Evolutionary conservation across 2,888 invertebrate genomes (phyloP), one percentile per base, ranked within the genome.

Genomic region (Heteropelma amictum): DNA sequence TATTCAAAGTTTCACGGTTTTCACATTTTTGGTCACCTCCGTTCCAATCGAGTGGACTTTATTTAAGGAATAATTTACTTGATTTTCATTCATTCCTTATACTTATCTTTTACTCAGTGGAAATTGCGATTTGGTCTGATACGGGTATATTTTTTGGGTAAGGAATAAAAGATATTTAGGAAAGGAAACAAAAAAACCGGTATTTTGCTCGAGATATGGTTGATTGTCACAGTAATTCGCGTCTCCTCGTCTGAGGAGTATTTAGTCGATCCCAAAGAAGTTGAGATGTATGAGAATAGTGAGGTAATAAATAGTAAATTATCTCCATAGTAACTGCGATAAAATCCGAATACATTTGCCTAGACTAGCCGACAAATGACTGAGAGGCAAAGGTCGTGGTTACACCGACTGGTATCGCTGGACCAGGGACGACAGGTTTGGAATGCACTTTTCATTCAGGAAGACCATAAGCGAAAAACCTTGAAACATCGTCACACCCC

Each of bases 381-480:
- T 65, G 40, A 45, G 56, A 56, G 45, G 47, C 60, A 75, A 75
- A 71, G 67, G 70, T 67, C 56, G 70, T 30, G 69, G 40, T 14
- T 28, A 17, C 30, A 19, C 28, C 49, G 30, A 54, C 53, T 1
- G n/a, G n/a, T 12, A 21, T 45, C 35, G 35, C 26, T 26, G 63
- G 33, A 47, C 47, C 68, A 53, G 42, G 33, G 54, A 75, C 75
- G 49, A 49, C 61, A 42, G 35, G 33, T 56, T n/a, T 33, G 75
- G 75, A 71, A 75, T 75, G 75, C 49, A 54, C 71, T 75, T 75
- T 61, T 71, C 67, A 75, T 71, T 61, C 71, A 75, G 75, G 75
- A 75, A 75, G 75, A 75, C 21, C 47, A 35, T 49, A 67, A 47
- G 17, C 40, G 14, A 23, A 63, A 67, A 75, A 61, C 75, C 75